Base-by-base conservation (phyloP, 2,888 invertebrate species). In the Stenchaetothrips biformis region DNA sequence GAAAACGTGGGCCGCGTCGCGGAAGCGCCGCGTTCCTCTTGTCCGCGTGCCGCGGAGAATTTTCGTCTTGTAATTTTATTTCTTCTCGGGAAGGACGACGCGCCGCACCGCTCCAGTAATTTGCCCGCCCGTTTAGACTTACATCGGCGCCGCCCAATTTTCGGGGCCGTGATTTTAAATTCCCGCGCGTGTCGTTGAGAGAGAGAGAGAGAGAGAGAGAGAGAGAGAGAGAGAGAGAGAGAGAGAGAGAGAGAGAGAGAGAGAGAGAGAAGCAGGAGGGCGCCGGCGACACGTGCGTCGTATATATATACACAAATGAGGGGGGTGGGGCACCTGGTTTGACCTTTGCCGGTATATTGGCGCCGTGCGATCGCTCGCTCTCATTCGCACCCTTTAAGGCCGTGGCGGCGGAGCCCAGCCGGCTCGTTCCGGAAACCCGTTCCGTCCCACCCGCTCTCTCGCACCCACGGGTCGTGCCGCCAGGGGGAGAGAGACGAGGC, bases 331-430 rank as follows among this genome's bases (percentile, higher is more conserved):
- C 37, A 37, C 37, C 37, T 37, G 37, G 59, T 21, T 25, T 74
- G 67, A 74, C 67, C 67, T 74, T 25, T 74, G 67, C 67, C 67
- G 67, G 67, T 74, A 74, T 74, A 74, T 74, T 74, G 67, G 67
- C 67, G 67, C 21, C 53, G 53, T 53, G 53, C 18, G 53, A 53
- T 53, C 53, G 53, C 53, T 18, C 18, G 67, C 21, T 74, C 67
- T 74, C 67, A 74, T 74, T 74, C 25, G 21, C 67, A 74, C 21
- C 67, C 67, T 74, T 74, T 74, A 74, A 74, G 67, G 67, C 53
- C 53, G 13, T 16, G 13, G 53, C 6, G 53, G 13, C 53, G 16
- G 4, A 4, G 53, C 67, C 67, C n/a, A 9, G 67, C 67, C 67
- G 21, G 8, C 21, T 25, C 67, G 59, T 1, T 11, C 67, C 25